Base-by-base conservation (phyloP, 2,888 invertebrate species). In the Caenorhabditis sp. region DNA sequence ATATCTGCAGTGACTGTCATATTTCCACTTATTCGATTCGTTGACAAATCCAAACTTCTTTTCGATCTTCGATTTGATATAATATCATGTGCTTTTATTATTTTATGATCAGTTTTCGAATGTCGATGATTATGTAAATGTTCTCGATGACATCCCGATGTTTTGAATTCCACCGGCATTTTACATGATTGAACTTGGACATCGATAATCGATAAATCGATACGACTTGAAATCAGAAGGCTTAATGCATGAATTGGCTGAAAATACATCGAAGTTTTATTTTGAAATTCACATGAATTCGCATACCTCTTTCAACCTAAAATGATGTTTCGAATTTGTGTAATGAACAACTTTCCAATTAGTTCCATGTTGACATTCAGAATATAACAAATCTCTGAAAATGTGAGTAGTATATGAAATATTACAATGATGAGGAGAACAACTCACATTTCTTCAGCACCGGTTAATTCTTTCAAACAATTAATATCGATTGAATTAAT, bases 381-480 rank as follows among this genome's bases (percentile, higher is more conserved):
- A 63, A 49, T 75, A 75, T 23, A 79, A 65, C 31, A 79, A 63
- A 67, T 79, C 79, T 27, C 79, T 79, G 67, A 53, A 78, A 70
- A 59, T 56, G 14, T 49, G 17, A 5, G 36, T 8, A 36, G 5
- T 10, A 5, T 36, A n/a, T n/a, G n/a, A n/a, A 36, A 36, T 36
- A 36, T 36, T 36, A 8, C 10, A 8, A 8, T 10, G 5, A 58
- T 62, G 62, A 62, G 23, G 23, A 23, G 23, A 21, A 4, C 23
- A 58, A 67, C 75, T 65, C 38, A 80, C 80, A 80, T 80, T 70
- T 80, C 80, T 58, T 80, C 80, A 36, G 80, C 80, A 49, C 80
- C 80, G 17, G 80, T 80, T 31, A 80, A 60, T 54, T 75, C 77
- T 63, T 72, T 71, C 21, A 80, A 61, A 31, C 80, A 80, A 67